phyloP scores from a whole-genome alignment of 2,797 vertebrate species.

The Zenarchopterus dispar region DNA sequence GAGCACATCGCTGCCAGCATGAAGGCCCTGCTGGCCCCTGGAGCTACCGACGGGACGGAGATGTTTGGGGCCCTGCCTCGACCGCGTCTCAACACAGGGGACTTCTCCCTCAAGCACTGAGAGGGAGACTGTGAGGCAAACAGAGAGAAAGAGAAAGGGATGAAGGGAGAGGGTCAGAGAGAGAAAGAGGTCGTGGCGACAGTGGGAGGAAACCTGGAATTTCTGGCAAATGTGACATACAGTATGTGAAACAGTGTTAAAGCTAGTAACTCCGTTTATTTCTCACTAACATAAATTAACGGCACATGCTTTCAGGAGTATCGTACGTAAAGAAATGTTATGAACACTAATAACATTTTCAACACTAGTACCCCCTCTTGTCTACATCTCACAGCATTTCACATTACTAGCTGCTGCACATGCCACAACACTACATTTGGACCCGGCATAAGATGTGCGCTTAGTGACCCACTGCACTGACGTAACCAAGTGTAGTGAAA shows the following conservation, averaged over 20 bases:
- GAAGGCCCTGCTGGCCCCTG: constrained; percentile 89
- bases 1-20: constrained; percentile 93
- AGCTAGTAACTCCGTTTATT: constrained; percentile 63
- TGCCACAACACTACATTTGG: constrained; percentile 46
- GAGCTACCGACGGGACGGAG: constrained; percentile 89
- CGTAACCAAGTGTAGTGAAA: constrained; percentile 7
- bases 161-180: background rate
- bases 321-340: constrained; percentile 38
- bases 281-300: constrained; percentile 69
- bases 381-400: constrained; percentile 23
- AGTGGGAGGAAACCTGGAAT: constrained; percentile 1
- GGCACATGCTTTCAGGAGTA: constrained; percentile 50
- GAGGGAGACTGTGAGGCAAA: background rate
- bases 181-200: background rate
- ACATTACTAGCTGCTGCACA: constrained; percentile 33
- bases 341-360: constrained; percentile 60
- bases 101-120: constrained; percentile 89
- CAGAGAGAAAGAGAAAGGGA: background rate
- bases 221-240: constrained; percentile 33
- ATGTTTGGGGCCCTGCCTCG: constrained; percentile 93
- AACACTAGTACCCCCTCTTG: constrained; percentile 33
- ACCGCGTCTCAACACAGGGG: constrained; percentile 92
- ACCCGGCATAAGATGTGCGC: constrained; percentile 20
- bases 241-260: constrained; percentile 54
- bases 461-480: constrained; percentile 31